Evolutionary conservation across 2,888 invertebrate genomes (phyloP).

Genomic region (Heliconius hortense): DNA sequence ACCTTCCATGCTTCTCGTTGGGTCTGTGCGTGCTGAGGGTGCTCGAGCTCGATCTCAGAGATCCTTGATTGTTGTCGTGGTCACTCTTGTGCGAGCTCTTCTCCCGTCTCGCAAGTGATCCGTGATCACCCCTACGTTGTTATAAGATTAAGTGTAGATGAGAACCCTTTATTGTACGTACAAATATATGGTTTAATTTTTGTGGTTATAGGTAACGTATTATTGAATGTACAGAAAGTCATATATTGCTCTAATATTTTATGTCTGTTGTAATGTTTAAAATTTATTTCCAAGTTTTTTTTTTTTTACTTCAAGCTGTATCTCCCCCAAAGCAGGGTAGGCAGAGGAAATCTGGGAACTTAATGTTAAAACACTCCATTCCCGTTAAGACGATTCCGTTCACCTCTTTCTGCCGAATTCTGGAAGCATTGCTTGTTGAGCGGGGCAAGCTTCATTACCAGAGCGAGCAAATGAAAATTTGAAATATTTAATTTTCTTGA

Average conservation of each 20-base stretch:
- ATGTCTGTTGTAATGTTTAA: not conserved
- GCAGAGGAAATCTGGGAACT: not conserved
- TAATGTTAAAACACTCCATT: too few species aligned
- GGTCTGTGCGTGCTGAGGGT: conserved; percentile 81
- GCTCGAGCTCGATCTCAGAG: conserved; percentile 82
- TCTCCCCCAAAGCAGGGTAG: not conserved
- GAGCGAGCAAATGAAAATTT: not conserved
- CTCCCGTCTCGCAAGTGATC: conserved; percentile 71
- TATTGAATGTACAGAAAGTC: not conserved
- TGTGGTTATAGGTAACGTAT: not conserved
- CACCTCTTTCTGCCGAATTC: not conserved
- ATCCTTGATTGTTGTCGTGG: conserved; percentile 76
- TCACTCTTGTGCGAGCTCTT: conserved; percentile 68
- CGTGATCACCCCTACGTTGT: conserved; percentile 64
- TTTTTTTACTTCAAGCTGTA: not conserved
- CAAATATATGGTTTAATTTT: conserved; percentile 28
- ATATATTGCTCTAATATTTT: not conserved
- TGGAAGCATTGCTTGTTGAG: too few species aligned
- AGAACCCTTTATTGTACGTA: conserved; percentile 1
- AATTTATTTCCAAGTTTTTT: not conserved
- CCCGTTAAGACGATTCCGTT: not conserved
- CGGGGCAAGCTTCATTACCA: too few species aligned
- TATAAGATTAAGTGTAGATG: conserved; percentile 27
- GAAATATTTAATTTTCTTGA: not conserved
- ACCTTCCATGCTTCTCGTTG: conserved; percentile 77